Base-by-base conservation (phyloP, 1,140 invertebrate species). In the Solenopsis fugax region DNA sequence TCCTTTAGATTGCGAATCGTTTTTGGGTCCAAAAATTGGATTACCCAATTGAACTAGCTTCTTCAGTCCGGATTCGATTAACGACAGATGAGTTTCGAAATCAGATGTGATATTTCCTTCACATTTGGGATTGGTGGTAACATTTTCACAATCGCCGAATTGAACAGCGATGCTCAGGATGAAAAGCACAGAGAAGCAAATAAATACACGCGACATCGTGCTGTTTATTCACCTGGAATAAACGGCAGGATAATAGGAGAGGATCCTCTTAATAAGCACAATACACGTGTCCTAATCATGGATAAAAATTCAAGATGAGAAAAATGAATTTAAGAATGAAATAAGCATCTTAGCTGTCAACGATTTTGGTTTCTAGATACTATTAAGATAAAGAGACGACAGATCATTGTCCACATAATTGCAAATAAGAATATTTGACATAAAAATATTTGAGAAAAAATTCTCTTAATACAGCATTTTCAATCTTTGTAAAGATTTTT, bases 111-210 rank as follows among this genome's bases (percentile, higher is more conserved):
- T 50, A 13, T 71, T 69, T 24, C 7, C 16, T 9, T 52, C 48
- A 45, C 29, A 37, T 24, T 76, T 16, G 5, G 7, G 24, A 0
- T 48, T 24, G 5, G 12, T 7, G 50, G 1, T 0, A 1, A 34
- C 24, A 24, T 60, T 29, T 45, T 60, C 13, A 1, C 73, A 76
- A 76, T 76, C 73, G 16, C 73, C 37, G 37, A 76, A 76, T 76
- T 1, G 73, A 29, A 50, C 6, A 12, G n/a, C n/a, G 48, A 80
- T 65, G 76, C 29, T 21, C n/a, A 67, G 13, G 7, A 76, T 9
- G 12, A 67, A 52, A 16, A 78, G 18, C n/a, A 37, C 18, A 12
- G 16, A 52, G 0, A 80, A 5, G 4, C 12, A 65, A 16, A 41
- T 2, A n/a, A 12, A 12, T 58, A 41, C 1, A 34, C 18, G 75